A percentile compares a stretch with the other conserved stretches of the same genome.
Conservation (phyloP, 2,888 invertebrate genomes). For the Suillia variegata region DNA sequence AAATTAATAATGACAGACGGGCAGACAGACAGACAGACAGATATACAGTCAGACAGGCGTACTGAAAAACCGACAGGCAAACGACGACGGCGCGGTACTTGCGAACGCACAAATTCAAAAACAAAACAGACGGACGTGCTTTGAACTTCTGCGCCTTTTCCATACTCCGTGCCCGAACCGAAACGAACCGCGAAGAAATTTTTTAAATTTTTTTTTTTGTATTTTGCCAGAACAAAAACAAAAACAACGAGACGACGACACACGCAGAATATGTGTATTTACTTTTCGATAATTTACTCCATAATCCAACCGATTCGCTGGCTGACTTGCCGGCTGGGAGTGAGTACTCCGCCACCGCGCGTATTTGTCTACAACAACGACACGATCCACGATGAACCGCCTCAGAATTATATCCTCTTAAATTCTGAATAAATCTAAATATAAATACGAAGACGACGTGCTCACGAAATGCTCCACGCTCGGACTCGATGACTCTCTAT, state of each 20-base stretch:
- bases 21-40: slow-evolving; percentile 30
- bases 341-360: not conserved
- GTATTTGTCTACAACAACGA: too few relatives aligned
- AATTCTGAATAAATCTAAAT: not conserved
- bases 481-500: not conserved
- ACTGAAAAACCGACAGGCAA: too few relatives aligned
- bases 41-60: slow-evolving; percentile 3
- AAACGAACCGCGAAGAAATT: too few relatives aligned
- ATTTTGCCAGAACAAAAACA: too few relatives aligned
- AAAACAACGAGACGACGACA: not conserved
- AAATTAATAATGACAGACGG: slow-evolving; percentile 18
- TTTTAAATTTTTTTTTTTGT: too few relatives aligned
- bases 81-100: not conserved
- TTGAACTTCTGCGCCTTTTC: slow-evolving; percentile 20
- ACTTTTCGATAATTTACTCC: not conserved
- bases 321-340: not conserved
- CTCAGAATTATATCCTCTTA: not conserved
- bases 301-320: not conserved
- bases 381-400: not conserved
- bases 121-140: slow-evolving; percentile 14
- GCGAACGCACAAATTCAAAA: slow-evolving; percentile 4
- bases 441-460: not conserved
- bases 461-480: not conserved
- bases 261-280: not conserved
- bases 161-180: too few relatives aligned